Evolutionary conservation across 1,140 invertebrate genomes (phyloP), one percentile per base, ranked within the genome.

Genomic region (Gonioctena quinquepunctata): DNA sequence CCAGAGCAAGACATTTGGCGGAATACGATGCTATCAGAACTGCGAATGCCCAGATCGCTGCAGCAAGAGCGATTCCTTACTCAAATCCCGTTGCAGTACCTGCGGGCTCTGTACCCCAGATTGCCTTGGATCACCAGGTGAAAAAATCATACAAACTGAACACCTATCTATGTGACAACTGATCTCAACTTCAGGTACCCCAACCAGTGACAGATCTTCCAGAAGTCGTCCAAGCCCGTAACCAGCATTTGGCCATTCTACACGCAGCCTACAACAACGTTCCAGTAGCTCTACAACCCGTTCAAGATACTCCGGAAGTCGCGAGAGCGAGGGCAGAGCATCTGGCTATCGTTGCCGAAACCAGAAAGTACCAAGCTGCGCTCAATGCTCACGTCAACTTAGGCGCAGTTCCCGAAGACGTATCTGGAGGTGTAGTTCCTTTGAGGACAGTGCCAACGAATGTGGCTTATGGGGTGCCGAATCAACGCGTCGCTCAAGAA

Each of bases 231-330:
- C 66, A 72, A 70, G 81, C 80, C 26, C 70, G 77, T 8, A 75
- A 73, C 16, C 76, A 77, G 70, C 81, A 82, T 69, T 71, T 81
- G 42, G 81, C 81, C 5, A 70, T 73, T 28, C 63, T 80, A 18
- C 72, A 79, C 28, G 76, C 73, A 7, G 80, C 76, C 6, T 71
- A 74, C 27, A 48, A 62, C 50, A 49, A 48, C 3, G 62, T 68
- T 26, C 56, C 64, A 49, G 54, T 25, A 1, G 65, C 57, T 11
- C 78, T 78, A 21, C 68, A 71, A 59, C 72, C 76, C n/a, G 77
- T 81, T 8, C 73, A 80, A 72, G 79, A 81, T 63, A 57, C 80
- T 22, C 79, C 79, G 13, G 77, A 80, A 72, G 81, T 81, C 1
- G 73, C 74, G 7, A 77, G 74, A 72, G 79, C 78, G 7, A 66